Conservation (phyloP, 2,797 vertebrate species). For the Tauraco hartlaubi region DNA sequence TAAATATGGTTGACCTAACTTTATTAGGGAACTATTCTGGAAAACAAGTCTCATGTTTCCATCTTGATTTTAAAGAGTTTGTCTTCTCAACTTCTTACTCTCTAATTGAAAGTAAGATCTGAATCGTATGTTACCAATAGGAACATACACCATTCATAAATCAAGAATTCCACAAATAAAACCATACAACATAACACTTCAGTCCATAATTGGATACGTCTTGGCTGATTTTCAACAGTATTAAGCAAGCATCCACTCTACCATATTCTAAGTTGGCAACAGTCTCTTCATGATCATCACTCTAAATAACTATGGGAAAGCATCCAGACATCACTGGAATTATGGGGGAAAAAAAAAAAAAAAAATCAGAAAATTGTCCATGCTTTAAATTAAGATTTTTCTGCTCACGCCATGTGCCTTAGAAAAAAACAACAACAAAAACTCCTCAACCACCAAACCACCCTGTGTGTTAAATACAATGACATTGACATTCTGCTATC, state of each 20-base stretch:
- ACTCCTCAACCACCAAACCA: background rate
- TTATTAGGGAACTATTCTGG: background rate
- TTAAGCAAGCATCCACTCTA: background rate
- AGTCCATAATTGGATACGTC: background rate
- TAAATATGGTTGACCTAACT: background rate
- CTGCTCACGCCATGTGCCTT: background rate
- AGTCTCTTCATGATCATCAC: background rate
- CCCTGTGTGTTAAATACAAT: background rate
- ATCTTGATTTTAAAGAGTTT: background rate
- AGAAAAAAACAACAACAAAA: background rate
- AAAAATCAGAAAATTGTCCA: background rate
- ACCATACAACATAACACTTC: background rate
- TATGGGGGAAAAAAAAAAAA: background rate
- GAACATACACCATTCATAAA: background rate
- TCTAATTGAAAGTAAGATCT: background rate
- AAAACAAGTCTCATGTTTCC: background rate
- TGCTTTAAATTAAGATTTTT: background rate
- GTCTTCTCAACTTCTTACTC: background rate
- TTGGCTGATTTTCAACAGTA: slow-evolving; percentile 41
- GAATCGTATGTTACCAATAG: background rate
- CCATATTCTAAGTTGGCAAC: slow-evolving; percentile 35
- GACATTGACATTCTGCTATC: background rate
- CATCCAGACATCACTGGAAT: background rate
- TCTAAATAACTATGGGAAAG: slow-evolving; percentile 11
- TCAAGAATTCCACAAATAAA: slow-evolving; percentile 7